Evolutionary conservation across 2,797 vertebrate genomes (phyloP).

Genomic region (Cryptoprocta ferox): DNA sequence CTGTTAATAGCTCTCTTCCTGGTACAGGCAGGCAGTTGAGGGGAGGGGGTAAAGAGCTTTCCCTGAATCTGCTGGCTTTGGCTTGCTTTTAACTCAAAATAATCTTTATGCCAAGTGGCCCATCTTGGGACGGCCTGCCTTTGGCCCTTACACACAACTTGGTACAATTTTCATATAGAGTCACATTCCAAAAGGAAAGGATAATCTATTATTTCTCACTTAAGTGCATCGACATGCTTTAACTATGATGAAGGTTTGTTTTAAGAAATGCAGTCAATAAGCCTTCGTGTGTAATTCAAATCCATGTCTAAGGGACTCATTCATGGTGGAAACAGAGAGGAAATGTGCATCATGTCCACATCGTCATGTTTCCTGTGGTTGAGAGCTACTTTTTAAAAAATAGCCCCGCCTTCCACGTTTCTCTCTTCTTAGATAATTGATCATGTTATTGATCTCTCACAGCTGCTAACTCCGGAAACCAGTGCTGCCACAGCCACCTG

Average conservation of each 20-base stretch:
- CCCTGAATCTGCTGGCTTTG: background rate
- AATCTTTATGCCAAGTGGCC: background rate
- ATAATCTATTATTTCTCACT: background rate
- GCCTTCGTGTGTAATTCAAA: background rate
- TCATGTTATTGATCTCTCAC: background rate
- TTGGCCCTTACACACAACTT: background rate
- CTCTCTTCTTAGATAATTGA: constrained; percentile 33
- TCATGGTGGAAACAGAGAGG: background rate
- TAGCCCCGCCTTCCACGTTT: background rate
- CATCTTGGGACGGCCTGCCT: background rate
- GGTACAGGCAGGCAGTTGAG: background rate
- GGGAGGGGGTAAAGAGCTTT: background rate
- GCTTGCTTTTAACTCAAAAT: background rate
- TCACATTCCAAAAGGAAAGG: background rate
- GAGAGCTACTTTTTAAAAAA: background rate
- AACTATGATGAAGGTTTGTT: background rate
- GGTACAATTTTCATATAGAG: background rate
- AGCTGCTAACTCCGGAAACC: background rate
- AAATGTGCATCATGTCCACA: background rate
- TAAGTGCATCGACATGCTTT: background rate
- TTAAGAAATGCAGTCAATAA: background rate
- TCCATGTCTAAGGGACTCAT: background rate
- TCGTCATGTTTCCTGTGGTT: background rate
- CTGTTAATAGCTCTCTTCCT: background rate
- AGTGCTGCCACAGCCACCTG: background rate